A percentile compares a stretch with the other conserved stretches of the same genome.
Evolutionary conservation across 2,888 invertebrate species (phyloP).

Genomic region (Hyposoter dolosus): DNA sequence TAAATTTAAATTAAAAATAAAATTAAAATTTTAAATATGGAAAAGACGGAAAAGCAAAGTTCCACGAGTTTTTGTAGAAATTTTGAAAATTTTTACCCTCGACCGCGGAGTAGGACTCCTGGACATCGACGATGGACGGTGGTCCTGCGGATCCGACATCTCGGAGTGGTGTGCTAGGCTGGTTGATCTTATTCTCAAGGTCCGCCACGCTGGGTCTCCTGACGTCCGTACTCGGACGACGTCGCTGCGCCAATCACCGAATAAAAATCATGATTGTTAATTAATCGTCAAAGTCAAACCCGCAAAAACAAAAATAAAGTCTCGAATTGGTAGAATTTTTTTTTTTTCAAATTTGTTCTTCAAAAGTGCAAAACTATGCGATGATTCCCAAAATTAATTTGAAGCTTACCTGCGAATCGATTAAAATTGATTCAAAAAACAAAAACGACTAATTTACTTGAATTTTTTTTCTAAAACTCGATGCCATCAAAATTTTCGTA

Average conservation of each 20-base stretch:
- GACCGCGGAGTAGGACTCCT: slow-evolving; percentile 97
- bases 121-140: slow-evolving; percentile 95
- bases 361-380: slow-evolving; percentile 23
- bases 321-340: not conserved
- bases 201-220: slow-evolving; percentile 96
- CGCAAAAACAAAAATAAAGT: not conserved
- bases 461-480: not conserved
- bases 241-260: slow-evolving; percentile 86
- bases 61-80: not conserved
- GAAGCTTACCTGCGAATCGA: slow-evolving; percentile 55
- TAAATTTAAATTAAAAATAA: not conserved
- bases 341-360: not conserved
- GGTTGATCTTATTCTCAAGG: slow-evolving; percentile 95
- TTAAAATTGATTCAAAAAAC: not conserved
- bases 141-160: slow-evolving; percentile 93
- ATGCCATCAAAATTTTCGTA: not conserved
- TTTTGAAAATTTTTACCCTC: slow-evolving; percentile 90
- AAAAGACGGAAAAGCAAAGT: not conserved
- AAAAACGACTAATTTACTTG: no score
- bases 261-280: slow-evolving; percentile 34
- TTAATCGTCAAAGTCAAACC: not conserved
- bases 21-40: not conserved
- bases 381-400: slow-evolving; percentile 43
- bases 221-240: slow-evolving; percentile 96
- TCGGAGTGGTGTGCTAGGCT: slow-evolving; percentile 95